Evolutionary conservation across 2,888 invertebrate species (phyloP).

Genomic region (Rosalia funebris): DNA sequence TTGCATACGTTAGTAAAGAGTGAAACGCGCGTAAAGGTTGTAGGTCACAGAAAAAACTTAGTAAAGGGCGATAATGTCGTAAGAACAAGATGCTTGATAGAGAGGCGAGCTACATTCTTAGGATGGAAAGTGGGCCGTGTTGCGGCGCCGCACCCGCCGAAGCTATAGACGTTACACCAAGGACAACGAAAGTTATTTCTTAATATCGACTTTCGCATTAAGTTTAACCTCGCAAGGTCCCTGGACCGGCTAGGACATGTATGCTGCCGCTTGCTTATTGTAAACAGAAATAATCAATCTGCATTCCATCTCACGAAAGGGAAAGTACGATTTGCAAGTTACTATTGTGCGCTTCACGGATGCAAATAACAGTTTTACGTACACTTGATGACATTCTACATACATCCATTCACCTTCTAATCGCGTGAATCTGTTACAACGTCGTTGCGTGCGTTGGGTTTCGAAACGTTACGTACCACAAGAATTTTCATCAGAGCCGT

Average conservation of each 20-base stretch:
- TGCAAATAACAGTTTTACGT: slow-evolving; percentile 44
- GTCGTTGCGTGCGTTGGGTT: too few species aligned
- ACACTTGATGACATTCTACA: slow-evolving; percentile 48
- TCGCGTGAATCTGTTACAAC: neutral
- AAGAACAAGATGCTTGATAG: slow-evolving; percentile 48
- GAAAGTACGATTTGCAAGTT: slow-evolving; percentile 49
- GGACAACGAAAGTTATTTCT: slow-evolving; percentile 61
- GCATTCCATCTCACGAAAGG: slow-evolving; percentile 51
- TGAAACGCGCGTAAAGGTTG: slow-evolving; percentile 41
- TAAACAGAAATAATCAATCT: slow-evolving; percentile 45
- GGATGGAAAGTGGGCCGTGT: slow-evolving; percentile 41
- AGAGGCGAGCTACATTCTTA: slow-evolving; percentile 42
- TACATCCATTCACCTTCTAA: slow-evolving; percentile 43
- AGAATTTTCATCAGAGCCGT: slow-evolving; percentile 90
- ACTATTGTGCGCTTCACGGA: slow-evolving; percentile 42
- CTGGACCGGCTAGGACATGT: slow-evolving; percentile 22
- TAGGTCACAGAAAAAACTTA: slow-evolving; percentile 33
- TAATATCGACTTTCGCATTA: slow-evolving; percentile 57
- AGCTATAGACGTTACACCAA: slow-evolving; percentile 52
- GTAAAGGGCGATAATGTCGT: slow-evolving; percentile 46
- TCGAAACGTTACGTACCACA: slow-evolving; percentile 93
- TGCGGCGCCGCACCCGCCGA: slow-evolving; percentile 25
- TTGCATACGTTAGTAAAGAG: slow-evolving; percentile 44
- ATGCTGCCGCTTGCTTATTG: slow-evolving; percentile 12
- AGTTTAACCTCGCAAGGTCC: slow-evolving; percentile 53